phyloP scores from a whole-genome alignment of 2,797 vertebrate species.

The Acanthurus lineatus region DNA sequence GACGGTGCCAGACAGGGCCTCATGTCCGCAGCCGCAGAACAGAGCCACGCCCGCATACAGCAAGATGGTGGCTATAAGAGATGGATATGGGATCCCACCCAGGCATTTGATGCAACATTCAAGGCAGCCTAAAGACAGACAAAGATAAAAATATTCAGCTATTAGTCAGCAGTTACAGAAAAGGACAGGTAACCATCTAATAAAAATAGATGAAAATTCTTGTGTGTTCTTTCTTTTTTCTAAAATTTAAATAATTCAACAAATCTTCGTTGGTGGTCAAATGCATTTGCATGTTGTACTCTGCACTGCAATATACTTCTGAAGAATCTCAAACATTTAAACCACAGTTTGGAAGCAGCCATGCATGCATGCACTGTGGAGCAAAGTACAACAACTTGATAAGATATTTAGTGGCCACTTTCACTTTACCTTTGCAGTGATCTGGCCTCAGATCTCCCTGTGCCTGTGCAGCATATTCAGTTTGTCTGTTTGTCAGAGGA shows the following conservation, averaged over 20 bases:
- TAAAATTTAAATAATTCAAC: slow-evolving; percentile 49
- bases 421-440: not conserved
- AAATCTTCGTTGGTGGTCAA: slow-evolving; percentile 9
- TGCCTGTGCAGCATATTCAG: slow-evolving; percentile 1
- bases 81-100: slow-evolving; percentile 97
- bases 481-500: slow-evolving; percentile 19
- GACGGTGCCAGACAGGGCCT: slow-evolving; percentile 96
- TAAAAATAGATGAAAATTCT: not conserved
- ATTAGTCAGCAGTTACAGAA: not conserved
- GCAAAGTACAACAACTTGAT: slow-evolving; percentile 4
- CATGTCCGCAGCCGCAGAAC: slow-evolving; percentile 98
- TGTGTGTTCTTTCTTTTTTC: not conserved
- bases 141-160: not conserved
- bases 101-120: slow-evolving; percentile 99
- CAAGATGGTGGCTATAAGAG: slow-evolving; percentile 96
- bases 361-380: not conserved
- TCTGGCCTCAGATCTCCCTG: not conserved
- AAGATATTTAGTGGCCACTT: not conserved
- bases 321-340: slow-evolving; percentile 13
- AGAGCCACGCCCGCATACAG: slow-evolving; percentile 96
- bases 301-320: slow-evolving; percentile 21
- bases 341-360: not conserved
- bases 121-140: slow-evolving; percentile 89
- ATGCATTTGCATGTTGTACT: slow-evolving; percentile 26
- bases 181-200: not conserved